phyloP scores from a whole-genome alignment of 2,888 invertebrate genomes.

The Chydorus sphaericus region DNA sequence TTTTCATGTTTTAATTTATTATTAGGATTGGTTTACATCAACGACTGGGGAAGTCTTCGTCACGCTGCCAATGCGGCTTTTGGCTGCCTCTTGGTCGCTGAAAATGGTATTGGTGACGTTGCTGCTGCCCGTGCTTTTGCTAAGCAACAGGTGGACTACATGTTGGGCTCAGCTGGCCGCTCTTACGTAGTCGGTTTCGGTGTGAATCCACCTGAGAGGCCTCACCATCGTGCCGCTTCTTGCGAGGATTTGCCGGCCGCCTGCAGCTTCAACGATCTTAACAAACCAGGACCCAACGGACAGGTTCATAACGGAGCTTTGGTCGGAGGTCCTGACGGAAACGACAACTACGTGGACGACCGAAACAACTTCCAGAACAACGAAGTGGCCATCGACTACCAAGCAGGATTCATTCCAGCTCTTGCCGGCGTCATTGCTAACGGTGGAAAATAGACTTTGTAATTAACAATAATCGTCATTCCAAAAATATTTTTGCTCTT shows the following conservation, averaged over 20 bases:
- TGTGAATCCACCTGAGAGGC: constrained; percentile 8
- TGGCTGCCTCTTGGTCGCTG: constrained; percentile 32
- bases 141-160: constrained; percentile 13
- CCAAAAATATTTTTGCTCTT: no score
- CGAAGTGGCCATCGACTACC: constrained; percentile 40
- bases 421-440: constrained; percentile 31
- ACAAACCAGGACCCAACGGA: constrained; percentile 8
- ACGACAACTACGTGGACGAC: constrained; percentile 36
- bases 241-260: constrained; percentile 35
- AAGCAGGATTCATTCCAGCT: constrained; percentile 39
- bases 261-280: constrained; percentile 31
- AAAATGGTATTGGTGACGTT: constrained; percentile 25
- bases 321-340: constrained; percentile 37
- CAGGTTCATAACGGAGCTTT: constrained; percentile 11
- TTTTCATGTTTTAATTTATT: no score
- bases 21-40: constrained; percentile 38
- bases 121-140: constrained; percentile 8
- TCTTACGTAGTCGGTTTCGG: constrained; percentile 13
- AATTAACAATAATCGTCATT: no score
- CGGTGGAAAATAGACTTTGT: no score
- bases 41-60: constrained; percentile 38
- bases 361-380: constrained; percentile 40
- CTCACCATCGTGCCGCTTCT: constrained; percentile 35
- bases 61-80: constrained; percentile 41
- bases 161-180: constrained; percentile 11